Percentiles rank a stretch among this genome's conserved stretches.
Evolutionary conservation across 2,888 invertebrate species (phyloP).

Genomic region (Xestia ashworthii): DNA sequence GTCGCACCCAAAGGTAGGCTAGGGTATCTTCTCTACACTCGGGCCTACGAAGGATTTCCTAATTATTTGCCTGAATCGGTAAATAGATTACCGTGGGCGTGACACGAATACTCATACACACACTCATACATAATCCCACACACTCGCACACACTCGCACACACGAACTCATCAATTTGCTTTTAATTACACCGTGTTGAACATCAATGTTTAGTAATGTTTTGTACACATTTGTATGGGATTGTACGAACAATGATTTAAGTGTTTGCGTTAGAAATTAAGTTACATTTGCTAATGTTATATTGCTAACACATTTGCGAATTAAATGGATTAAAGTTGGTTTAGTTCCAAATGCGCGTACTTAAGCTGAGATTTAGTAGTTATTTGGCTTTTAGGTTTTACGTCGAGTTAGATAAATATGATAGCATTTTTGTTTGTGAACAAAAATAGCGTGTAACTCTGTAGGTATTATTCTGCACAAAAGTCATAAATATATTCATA

Average conservation of each 20-base stretch:
- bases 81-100: constrained; percentile 71
- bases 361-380: background rate
- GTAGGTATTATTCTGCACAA: too few species aligned
- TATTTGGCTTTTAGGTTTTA: background rate
- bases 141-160: background rate
- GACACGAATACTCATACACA: constrained; percentile 59
- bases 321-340: constrained; percentile 20
- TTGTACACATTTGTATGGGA: constrained; percentile 58
- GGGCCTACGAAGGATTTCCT: constrained; percentile 66
- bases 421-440: background rate
- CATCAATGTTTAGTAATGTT: constrained; percentile 62
- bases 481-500: background rate
- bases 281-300: constrained; percentile 53
- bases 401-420: background rate
- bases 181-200: constrained; percentile 60
- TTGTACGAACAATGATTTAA: constrained; percentile 58
- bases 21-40: constrained; percentile 23
- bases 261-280: constrained; percentile 59
- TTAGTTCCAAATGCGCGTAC: constrained; percentile 17
- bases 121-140: background rate
- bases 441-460: background rate
- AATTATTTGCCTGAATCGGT: constrained; percentile 74
- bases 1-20: constrained; percentile 39
- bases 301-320: constrained; percentile 38
- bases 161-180: constrained; percentile 48